Percentiles rank a stretch among this genome's conserved stretches.
phyloP scores from a whole-genome alignment of 2,797 vertebrate genomes.

The Fratercula arctica region DNA sequence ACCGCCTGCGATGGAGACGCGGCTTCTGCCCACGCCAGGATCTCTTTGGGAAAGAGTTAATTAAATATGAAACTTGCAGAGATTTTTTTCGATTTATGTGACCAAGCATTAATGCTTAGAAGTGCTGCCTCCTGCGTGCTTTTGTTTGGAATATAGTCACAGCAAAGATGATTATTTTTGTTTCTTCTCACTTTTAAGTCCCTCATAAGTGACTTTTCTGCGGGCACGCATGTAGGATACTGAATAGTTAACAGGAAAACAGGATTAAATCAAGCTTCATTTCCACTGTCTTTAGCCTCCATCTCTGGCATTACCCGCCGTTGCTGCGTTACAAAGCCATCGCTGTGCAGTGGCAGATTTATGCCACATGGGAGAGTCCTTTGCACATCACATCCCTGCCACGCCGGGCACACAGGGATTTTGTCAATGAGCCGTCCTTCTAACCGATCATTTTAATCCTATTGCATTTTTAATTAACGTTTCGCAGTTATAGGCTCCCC shows the following conservation, averaged over 20 bases:
- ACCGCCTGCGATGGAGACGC: background rate
- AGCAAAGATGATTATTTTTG: background rate
- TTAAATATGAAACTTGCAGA: background rate
- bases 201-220: background rate
- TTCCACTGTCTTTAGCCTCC: background rate
- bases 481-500: background rate
- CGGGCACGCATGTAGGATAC: accelerated
- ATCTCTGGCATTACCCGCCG: accelerated
- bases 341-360: conserved; percentile 34
- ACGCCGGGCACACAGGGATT: background rate
- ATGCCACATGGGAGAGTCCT: conserved; percentile 63
- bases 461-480: background rate
- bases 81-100: background rate
- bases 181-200: background rate
- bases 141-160: background rate
- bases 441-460: background rate
- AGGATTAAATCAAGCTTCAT: background rate
- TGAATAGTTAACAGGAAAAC: background rate
- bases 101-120: background rate
- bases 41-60: background rate
- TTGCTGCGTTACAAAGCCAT: background rate
- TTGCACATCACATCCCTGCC: conserved; percentile 8
- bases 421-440: background rate
- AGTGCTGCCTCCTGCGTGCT: background rate
- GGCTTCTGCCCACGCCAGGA: background rate